Base-by-base conservation (phyloP, 2,888 invertebrate genomes). In the Oscheius sp. region DNA sequence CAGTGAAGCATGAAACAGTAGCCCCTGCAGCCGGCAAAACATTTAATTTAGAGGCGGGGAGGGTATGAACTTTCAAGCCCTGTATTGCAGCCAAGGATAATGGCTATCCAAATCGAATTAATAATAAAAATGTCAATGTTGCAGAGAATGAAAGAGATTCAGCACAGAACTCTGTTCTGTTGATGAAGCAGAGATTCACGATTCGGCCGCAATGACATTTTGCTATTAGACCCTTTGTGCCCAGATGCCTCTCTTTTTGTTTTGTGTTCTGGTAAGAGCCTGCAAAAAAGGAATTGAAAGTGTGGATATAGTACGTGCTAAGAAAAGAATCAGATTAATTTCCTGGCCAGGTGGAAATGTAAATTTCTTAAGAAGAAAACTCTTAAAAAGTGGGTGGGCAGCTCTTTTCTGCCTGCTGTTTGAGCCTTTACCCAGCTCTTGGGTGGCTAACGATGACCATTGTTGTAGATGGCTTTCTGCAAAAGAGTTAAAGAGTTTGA, bases 121-220 rank as follows among this genome's bases (percentile, higher is more conserved):
- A 20, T 23, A 48, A 48, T 20, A 48, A 48, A 25, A 23, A 48
- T 23, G 12, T 8, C 8, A 37, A 37, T 15, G 8, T 15, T 37
- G 37, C 8, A 37, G 15, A 37, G 15, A 15, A 37, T 37, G 37
- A 37, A 37, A 37, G 8, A 10, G 37, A 10, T 37, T 15, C n/a
- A 42, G 17, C 42, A 42, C 42, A 17, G 42, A 42, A 42, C 42
- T n/a, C n/a, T 17, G 12, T 3, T 17, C 34, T 55, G 55, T 55
- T 55, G 55, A 55, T 55, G 55, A 55, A 55, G 55, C 55, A 37
- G 55, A 20, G 17, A 55, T n/a, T 37, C n/a, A 37, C 33, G 55
- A 55, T 55, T 55, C 55, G 17, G 34, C 34, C 31, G 55, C 50
- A 50, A 50, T 50, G 50, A 50, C 50, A 50, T 50, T 50, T 50